Evolutionary conservation across 2,888 invertebrate genomes (phyloP), one percentile per base, ranked within the genome.

Genomic region (Acanthococcus lagerstroemiae): DNA sequence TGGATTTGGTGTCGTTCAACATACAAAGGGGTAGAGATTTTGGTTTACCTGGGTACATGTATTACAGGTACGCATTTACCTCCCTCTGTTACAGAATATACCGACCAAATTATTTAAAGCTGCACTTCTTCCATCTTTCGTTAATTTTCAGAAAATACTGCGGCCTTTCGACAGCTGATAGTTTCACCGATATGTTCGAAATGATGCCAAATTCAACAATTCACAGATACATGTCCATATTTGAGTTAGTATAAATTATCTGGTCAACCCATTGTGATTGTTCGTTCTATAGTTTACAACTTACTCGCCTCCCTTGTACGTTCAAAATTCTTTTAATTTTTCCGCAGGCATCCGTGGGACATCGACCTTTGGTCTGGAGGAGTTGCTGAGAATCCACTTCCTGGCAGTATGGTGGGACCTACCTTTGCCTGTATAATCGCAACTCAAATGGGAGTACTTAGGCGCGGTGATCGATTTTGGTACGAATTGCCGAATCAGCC

Each of bases 341-440:
- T n/a, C n/a, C n/a, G 3, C 72, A 88, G 87, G 69, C 88, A 90
- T 76, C 92, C 93, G 1, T 82, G 86, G 68, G 95, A 95, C 76
- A 90, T 95, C 55, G 95, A 95, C 79, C 80, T 95, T 65, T 95
- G 94, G 91, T 90, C 92, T 19, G 95, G 93, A 56, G 95, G 94
- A 55, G 91, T 95, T 6, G 91, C 93, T 0, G 95, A 95, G 75
- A 81, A 87, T 69, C 89, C 94, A 2, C 80, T 94, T 63, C 89
- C 90, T 7, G 94, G 92, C 52, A 91, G 92, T 65, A 88, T 95
- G 86, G 81, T 95, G 68, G 95, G 95, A 57, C 94, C 95, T 1
- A 92, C 94, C 57, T 95, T 95, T 74, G 91, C 92, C 61, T 95
- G 95, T 74, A 81, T 95, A 69, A 93, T 95, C 72, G 95, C 92